phyloP scores from a whole-genome alignment of 2,113 vertebrate genomes.

The Protobothrops mucrosquamatus region DNA sequence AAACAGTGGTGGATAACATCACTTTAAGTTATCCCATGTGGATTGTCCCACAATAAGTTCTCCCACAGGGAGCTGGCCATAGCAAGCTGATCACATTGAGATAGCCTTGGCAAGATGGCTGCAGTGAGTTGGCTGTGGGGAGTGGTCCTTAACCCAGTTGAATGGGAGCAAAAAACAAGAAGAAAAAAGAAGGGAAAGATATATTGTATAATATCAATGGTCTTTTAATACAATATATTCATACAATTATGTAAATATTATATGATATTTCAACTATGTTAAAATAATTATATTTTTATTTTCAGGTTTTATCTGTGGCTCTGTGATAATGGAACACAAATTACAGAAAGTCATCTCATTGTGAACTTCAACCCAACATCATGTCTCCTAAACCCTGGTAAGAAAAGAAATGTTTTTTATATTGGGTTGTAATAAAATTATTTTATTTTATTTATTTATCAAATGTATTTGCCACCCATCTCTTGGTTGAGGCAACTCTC shows the following conservation, averaged over 20 bases:
- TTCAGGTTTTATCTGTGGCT: background rate
- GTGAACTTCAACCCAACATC: background rate
- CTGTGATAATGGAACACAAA: slow-evolving; percentile 7
- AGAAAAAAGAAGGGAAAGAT: background rate
- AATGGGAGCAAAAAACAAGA: background rate
- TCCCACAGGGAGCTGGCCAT: too few relatives aligned
- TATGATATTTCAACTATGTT: background rate
- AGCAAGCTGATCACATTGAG: too few relatives aligned
- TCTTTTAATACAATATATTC: background rate
- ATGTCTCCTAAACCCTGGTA: slow-evolving; percentile 7
- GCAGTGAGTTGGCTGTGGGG: background rate
- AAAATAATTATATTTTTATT: background rate
- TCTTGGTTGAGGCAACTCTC: background rate
- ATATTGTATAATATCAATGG: background rate
- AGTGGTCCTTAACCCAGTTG: background rate
- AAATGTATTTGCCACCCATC: background rate
- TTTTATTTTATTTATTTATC: background rate
- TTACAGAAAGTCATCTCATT: background rate
- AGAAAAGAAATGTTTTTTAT: background rate
- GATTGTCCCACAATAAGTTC: too few relatives aligned
- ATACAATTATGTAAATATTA: background rate
- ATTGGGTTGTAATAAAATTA: background rate
- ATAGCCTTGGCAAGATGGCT: background rate
- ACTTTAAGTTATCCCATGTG: too few relatives aligned
- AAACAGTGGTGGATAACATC: too few relatives aligned